Evolutionary conservation across 1,140 invertebrate genomes (phyloP), one percentile per base, ranked within the genome.

Genomic region (Conus betulinus): DNA sequence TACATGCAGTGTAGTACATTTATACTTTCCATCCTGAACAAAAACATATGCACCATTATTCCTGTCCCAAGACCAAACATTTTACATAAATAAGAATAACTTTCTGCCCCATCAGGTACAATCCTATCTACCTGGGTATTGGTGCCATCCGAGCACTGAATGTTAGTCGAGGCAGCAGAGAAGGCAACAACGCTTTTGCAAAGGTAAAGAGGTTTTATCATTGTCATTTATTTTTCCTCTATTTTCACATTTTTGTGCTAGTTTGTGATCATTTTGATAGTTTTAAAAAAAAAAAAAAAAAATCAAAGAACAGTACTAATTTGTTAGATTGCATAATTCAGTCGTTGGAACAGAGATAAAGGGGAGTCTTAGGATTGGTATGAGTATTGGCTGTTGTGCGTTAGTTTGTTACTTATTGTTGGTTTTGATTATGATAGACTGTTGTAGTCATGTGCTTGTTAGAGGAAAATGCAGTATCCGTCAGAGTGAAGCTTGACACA

Each of bases 151-250:
- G 94, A 53, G 78, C 89, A 53, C 91, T 96, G 53, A 94, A 93
- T 55, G 91, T 95, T 11, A 93, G 93, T 55, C 91, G 96, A 85
- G 96, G 96, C 13, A 93, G 94, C 51, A 93, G 93, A 90, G 96
- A 96, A 93, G 96, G 96, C 82, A 96, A 96, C 90, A 94, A 95
- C 90, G 96, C 96, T 15, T 94, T 96, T 86, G 89, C 95, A 25
- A 95, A 96, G 87, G 95, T 95, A 89, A 91, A 74, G n/a, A n/a
- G 13, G 7, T 55, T 55, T 84, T 39, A 39, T 39, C 3, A 39
- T 39, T 39, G 39, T 39, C 39, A 39, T 39, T 39, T 39, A 3
- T 39, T 39, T 39, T 39, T 39, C 39, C 39, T 39, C 57, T 57
- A 27, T 57, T 55, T 84, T 84, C 27, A 27, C 11, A 52, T 39